phyloP scores from a whole-genome alignment of 1,140 invertebrate species.

The Lordiphosa mommai region DNA sequence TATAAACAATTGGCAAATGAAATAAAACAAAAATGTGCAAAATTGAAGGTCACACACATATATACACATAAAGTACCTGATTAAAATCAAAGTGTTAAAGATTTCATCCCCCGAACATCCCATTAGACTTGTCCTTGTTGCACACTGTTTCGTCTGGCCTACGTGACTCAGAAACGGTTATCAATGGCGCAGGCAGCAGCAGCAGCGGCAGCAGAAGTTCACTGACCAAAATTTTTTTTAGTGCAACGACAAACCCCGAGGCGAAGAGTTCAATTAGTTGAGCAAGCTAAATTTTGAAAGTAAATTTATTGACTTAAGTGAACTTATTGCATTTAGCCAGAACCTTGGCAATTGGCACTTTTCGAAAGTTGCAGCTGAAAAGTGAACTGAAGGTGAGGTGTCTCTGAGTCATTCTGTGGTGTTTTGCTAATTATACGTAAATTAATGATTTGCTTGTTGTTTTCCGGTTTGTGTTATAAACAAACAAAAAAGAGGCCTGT shows the following conservation, averaged over 20 bases:
- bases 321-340: no score
- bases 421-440: slow-evolving; percentile 28
- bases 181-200: slow-evolving; percentile 60
- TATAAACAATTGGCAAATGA: background rate
- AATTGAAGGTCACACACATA: background rate
- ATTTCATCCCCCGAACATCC: background rate
- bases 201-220: slow-evolving; percentile 46
- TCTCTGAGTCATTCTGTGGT: background rate
- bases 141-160: slow-evolving; percentile 56
- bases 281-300: background rate
- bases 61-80: no score
- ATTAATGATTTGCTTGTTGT: slow-evolving; percentile 22
- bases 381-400: no score
- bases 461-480: slow-evolving; percentile 19
- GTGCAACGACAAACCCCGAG: slow-evolving; percentile 35
- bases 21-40: background rate
- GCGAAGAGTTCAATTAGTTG: slow-evolving; percentile 10
- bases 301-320: no score
- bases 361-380: no score
- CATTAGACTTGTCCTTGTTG: slow-evolving; percentile 41
- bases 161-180: slow-evolving; percentile 77
- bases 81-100: no score
- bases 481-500: background rate
- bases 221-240: slow-evolving; percentile 54
- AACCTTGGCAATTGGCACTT: no score